Evolutionary conservation across 2,113 vertebrate species (phyloP).

Genomic region (Psittacus erithacus): DNA sequence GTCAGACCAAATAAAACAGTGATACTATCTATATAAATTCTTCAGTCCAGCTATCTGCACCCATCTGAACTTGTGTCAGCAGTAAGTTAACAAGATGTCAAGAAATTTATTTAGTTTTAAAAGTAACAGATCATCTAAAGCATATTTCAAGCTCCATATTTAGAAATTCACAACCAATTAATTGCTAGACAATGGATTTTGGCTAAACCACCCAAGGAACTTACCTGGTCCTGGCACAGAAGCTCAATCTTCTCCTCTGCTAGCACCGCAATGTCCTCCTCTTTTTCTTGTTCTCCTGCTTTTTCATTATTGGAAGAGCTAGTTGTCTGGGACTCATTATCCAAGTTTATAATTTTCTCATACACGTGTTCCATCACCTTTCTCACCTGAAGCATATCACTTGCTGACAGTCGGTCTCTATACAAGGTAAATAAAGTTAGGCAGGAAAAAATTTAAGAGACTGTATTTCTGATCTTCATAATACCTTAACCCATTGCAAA

Average conservation of each 20-base stretch:
- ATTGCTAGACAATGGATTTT: background rate
- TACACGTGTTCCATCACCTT: slow-evolving; percentile 99
- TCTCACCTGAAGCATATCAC: slow-evolving; percentile 98
- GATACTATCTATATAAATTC: background rate
- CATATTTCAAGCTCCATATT: background rate
- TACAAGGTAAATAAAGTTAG: background rate
- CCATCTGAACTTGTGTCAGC: background rate
- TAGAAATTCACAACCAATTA: background rate
- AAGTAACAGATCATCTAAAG: background rate
- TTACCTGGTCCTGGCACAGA: slow-evolving; percentile 97
- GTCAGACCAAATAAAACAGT: background rate
- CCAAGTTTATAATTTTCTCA: slow-evolving; percentile 98
- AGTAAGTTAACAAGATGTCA: background rate
- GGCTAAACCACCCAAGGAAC: background rate
- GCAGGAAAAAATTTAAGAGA: background rate
- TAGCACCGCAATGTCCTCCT: slow-evolving; percentile 95
- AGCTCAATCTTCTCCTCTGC: slow-evolving; percentile 99
- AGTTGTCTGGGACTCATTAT: slow-evolving; percentile 96
- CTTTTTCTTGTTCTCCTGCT: slow-evolving; percentile 93
- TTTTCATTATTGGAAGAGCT: slow-evolving; percentile 96
- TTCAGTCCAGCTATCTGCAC: background rate
- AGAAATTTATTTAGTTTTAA: background rate
- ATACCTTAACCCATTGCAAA: background rate
- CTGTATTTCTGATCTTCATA: background rate
- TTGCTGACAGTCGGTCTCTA: slow-evolving; percentile 95